These are phyloP conservation scores for Perdix hodgsoniae DNA, from an alignment of 2,797 vertebrate genomes.

Conservation along the genomic window DNA sequence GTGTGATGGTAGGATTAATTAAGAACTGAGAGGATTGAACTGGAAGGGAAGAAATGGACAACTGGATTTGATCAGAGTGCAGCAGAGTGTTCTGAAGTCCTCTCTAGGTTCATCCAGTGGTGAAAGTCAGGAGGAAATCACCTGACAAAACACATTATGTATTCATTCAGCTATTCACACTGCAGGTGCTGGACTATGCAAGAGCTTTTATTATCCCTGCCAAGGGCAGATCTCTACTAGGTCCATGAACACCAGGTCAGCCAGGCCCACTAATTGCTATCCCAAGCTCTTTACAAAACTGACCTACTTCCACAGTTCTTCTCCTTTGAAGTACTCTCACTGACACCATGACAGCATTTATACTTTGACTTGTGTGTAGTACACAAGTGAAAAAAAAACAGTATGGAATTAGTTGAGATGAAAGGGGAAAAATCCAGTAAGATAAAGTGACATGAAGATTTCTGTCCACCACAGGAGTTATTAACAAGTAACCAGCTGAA, in stretches of 20 bases:
- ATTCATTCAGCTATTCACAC: not conserved
- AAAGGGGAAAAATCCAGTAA: not conserved
- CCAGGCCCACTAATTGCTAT: not conserved
- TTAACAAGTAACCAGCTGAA: not conserved
- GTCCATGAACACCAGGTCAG: rapidly evolving
- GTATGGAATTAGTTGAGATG: not conserved
- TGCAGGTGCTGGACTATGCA: not conserved
- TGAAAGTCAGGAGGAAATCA: not conserved
- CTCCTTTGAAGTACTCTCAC: not conserved
- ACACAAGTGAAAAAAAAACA: not conserved
- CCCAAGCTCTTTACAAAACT: not conserved
- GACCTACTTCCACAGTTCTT: not conserved
- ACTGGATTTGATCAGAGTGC: not conserved
- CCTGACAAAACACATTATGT: rapidly evolving
- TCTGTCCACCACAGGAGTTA: not conserved
- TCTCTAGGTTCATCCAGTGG: not conserved
- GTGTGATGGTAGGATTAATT: not conserved
- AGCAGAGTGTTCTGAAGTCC: not conserved
- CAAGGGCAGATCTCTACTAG: not conserved
- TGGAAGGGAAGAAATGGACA: not conserved
- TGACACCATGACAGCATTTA: not conserved
- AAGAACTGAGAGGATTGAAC: not conserved
- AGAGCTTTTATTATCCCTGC: not conserved
- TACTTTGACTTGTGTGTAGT: not conserved
- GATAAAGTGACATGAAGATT: not conserved